Base-by-base conservation (phyloP, 2,113 vertebrate species). In the Calidris pygmaea region DNA sequence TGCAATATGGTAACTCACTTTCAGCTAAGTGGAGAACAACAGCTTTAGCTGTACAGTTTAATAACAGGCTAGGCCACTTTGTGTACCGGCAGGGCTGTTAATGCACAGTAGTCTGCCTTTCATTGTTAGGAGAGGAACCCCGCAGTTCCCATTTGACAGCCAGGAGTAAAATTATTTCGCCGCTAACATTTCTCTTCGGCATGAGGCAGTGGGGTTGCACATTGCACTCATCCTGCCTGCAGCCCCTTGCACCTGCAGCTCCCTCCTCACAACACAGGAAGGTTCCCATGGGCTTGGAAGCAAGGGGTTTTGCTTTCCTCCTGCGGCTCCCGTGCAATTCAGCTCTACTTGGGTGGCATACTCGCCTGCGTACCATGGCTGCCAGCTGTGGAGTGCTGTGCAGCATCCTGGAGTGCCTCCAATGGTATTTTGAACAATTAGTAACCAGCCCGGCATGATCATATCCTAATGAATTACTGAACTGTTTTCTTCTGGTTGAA, bases 1-100 rank as follows among this genome's bases (percentile, higher is more conserved):
- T 94, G 91, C 96, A 97, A 97, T 96, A 96, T 97, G 95, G 96
- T 96, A 96, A 96, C 96, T 96, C 96, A 92, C 96, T 96, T 87
- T 94, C 91, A 96, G 96, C 95, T 96, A 96, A 97, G 94, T 95
- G 93, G 94, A 96, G 94, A 96, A 95, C 94, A 96, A 91, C 94
- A 96, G 94, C 94, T 97, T 96, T 95, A 96, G 95, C 86, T 96
- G 96, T 96, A 95, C 94, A 87, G 90, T 92, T 94, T 95, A 96
- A 97, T 96, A 97, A 95, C 84, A 95, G 96, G 87, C 96, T 95
- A 80, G 94, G 92, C 94, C 81, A 95, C 95, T 96, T 62, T 79
- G 94, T 92, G 95, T 89, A 87, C 89, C 19, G 93, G 95, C 96
- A 97, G 95, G 89, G 94, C 94, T 95, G 91, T 93, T 96, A 95